Evolutionary conservation across 2,797 vertebrate genomes (phyloP), one percentile per base, ranked within the genome.

Genomic region (Enoplosus armatus): DNA sequence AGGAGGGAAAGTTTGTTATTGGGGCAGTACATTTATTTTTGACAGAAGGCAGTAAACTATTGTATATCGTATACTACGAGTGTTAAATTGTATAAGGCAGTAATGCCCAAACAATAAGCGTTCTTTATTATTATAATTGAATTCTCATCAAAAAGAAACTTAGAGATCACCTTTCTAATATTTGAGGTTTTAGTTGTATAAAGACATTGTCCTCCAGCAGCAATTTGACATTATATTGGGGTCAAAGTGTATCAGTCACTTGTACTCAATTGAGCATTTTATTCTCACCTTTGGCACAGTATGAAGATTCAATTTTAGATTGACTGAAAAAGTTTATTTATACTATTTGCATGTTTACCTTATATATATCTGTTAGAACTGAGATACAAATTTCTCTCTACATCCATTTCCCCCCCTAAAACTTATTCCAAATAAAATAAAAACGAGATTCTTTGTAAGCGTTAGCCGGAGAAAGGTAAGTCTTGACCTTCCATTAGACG

Each of bases 381-480:
- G 95, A 96, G 94, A 95, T 96, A 96, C 95, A 96, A 93, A 94
- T 96, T 95, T 97, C 93, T 97, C 96, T 96, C 94, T 96, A 97
- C 96, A 95, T 97, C 94, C 96, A 97, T 96, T 94, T 93, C 95
- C 62, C 95, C 95, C 87, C 95, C 94, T 96, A 95, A 97, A 96
- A 97, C 95, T 94, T 96, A 95, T 87, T 95, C 94, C 76, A 93
- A 94, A 86, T 86, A 95, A 94, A 96, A 96, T 96, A 95, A 80
- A 97, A 96, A 95, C 96, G 93, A 97, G 93, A 96, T 97, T 96
- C 92, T 97, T 96, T 97, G 55, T 89, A 96, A 97, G 96, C 95
- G 53, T 97, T 99, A 98, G 97, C 95, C 93, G 96, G 95, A 97
- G 96, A 95, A 96, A 99, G 98, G 98, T 99, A 99, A 99, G 98